Evolutionary conservation across 2,797 vertebrate species (phyloP), one percentile per base, ranked within the genome.

Genomic region (Halcyon smyrnensis): DNA sequence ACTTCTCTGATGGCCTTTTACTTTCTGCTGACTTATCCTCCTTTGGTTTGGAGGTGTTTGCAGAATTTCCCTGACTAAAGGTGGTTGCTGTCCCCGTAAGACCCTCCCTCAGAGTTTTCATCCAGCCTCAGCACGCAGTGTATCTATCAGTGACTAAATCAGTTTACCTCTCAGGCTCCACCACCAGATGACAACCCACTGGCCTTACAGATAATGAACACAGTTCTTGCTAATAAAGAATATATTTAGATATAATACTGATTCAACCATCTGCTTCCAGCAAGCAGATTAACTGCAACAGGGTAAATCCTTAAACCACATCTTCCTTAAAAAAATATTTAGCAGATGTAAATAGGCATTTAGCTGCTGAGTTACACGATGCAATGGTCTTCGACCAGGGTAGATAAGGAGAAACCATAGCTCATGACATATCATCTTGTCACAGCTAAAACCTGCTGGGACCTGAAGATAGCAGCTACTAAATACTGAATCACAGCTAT

Each of bases 401-500:
- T 34, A 69, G 83, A 78, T 54, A 54, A 87, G 34, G 68, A 81
- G 39, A 68, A 51, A 51, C 11, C 27, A 24, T 9, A 74, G 68
- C 41, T 84, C 63, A 45, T 84, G 60, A 83, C 56, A 32, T 54
- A 71, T 12, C 71, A 24, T 7, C 24, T 68, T 46, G 48, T 85
- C 60, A 54, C 46, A 27, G 73, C 24, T 85, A 80, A 91, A 79
- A 93, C 81, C 62, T 89, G 45, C 62, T 67, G 53, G 50, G 56
- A 84, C 74, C 73, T 87, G 76, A 92, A 83, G 53, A 50, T 3
- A 90, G 62, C 53, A 75, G 74, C 87, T 91, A 87, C 73, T 75
- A 67, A 73, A 65, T 28, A 24, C 50, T 89, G 78, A 93, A 71
- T 94, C 87, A 84, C 53, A 75, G 57, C 30, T 87, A 32, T 75